These are phyloP conservation scores for Liopterus haemorrhoidalis DNA, from an alignment of 2,888 invertebrate species.

Conservation along the genomic window DNA sequence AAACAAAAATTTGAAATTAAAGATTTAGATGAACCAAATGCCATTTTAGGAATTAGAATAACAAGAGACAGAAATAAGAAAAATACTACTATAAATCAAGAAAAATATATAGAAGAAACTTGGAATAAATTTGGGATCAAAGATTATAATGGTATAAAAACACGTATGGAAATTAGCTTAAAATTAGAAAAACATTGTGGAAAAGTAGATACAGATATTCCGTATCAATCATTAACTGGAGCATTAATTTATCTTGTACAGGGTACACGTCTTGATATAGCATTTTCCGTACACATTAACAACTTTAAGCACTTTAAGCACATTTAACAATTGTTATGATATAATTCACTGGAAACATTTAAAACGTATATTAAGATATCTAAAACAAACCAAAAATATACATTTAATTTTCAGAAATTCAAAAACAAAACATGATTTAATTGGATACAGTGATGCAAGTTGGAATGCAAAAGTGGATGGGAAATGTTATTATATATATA, in stretches of 20 bases:
- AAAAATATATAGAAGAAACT: neutral
- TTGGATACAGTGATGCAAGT: neutral
- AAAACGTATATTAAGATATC: neutral
- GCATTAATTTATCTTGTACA: neutral
- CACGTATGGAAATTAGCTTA: neutral
- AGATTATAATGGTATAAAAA: constrained; percentile 1
- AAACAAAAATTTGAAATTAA: neutral
- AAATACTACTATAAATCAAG: neutral
- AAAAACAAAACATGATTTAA: neutral
- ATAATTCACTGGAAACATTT: constrained; percentile 2
- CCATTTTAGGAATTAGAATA: neutral
- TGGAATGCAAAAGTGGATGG: too few species aligned
- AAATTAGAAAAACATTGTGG: neutral
- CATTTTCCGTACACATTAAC: neutral
- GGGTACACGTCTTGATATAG: neutral
- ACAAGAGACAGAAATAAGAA: neutral
- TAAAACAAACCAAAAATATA: neutral
- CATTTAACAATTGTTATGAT: neutral
- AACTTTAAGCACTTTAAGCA: too few species aligned
- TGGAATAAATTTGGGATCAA: neutral
- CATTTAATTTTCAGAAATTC: neutral
- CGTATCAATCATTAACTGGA: neutral
- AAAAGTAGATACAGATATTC: neutral
- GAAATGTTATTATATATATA: too few species aligned
- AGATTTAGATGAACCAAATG: constrained; percentile 4